Conservation (phyloP, 2,888 invertebrate species). For the Xestia xanthographa region DNA sequence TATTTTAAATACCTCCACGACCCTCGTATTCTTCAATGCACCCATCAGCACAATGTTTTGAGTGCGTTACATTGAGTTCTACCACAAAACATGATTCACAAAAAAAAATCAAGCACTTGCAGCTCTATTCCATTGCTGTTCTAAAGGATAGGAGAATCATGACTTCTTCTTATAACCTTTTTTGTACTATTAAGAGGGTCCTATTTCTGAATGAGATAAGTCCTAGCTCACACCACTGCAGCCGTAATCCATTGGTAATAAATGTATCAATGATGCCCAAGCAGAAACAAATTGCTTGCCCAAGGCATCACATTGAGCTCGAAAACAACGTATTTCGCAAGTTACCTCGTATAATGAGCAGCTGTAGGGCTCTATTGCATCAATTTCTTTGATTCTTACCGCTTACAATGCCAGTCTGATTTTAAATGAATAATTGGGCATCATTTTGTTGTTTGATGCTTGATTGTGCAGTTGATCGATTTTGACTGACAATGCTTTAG, state of each 20-base stretch:
- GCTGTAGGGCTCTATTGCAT: constrained; percentile 35
- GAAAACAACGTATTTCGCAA: constrained; percentile 38
- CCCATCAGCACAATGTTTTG: too few relatives aligned
- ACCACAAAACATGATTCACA: too few relatives aligned
- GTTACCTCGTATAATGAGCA: constrained; percentile 51
- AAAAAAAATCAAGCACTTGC: not conserved
- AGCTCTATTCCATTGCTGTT: not conserved
- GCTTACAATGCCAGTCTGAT: constrained; percentile 20
- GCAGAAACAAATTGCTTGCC: constrained; percentile 54
- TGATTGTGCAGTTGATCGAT: not conserved
- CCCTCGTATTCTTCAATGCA: too few relatives aligned
- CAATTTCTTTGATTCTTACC: constrained; percentile 25
- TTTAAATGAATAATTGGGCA: constrained; percentile 6
- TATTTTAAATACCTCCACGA: too few relatives aligned
- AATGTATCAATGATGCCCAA: constrained; percentile 53
- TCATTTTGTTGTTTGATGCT: not conserved
- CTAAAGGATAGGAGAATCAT: not conserved
- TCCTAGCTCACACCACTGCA: constrained; percentile 15
- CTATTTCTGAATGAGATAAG: constrained; percentile 21
- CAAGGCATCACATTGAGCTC: constrained; percentile 44
- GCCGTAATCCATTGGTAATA: constrained; percentile 28
- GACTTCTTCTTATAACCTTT: not conserved
- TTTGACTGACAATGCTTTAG: not conserved
- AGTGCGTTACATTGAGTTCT: too few relatives aligned
- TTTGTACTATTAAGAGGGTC: not conserved